These are phyloP conservation scores for Tetraneura akinire DNA, from an alignment of 1,140 invertebrate genomes.

Conservation along the genomic window DNA sequence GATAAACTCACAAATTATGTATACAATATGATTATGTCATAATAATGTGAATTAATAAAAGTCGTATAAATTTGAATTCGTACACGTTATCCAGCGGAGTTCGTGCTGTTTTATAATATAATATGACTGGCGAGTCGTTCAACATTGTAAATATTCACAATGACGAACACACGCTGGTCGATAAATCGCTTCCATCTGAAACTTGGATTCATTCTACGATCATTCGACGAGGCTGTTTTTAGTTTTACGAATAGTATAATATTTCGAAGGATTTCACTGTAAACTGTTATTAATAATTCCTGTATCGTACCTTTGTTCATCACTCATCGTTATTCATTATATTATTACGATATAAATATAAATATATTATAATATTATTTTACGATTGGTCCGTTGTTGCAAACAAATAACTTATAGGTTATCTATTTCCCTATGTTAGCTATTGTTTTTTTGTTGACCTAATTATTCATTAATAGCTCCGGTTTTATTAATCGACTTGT, in stretches of 20 bases:
- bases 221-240: slow-evolving; percentile 3
- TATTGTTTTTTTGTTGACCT: slow-evolving; percentile 13
- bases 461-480: not conserved
- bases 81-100: not conserved
- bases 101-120: not conserved
- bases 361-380: too few relatives aligned
- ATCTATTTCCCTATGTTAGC: too few relatives aligned
- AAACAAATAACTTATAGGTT: too few relatives aligned
- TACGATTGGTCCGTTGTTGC: too few relatives aligned
- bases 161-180: not conserved
- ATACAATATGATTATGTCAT: not conserved
- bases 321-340: not conserved
- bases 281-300: not conserved
- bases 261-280: not conserved
- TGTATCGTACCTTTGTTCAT: not conserved
- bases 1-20: not conserved
- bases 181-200: not conserved
- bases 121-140: not conserved
- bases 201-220: not conserved
- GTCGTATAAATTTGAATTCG: too few relatives aligned
- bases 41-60: not conserved
- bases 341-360: too few relatives aligned
- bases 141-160: slow-evolving; percentile 17
- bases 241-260: not conserved
- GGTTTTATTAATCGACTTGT: not conserved